Evolutionary conservation across 2,113 vertebrate species (phyloP), one percentile per base, ranked within the genome.

Genomic region (Nannobrachium achirus): DNA sequence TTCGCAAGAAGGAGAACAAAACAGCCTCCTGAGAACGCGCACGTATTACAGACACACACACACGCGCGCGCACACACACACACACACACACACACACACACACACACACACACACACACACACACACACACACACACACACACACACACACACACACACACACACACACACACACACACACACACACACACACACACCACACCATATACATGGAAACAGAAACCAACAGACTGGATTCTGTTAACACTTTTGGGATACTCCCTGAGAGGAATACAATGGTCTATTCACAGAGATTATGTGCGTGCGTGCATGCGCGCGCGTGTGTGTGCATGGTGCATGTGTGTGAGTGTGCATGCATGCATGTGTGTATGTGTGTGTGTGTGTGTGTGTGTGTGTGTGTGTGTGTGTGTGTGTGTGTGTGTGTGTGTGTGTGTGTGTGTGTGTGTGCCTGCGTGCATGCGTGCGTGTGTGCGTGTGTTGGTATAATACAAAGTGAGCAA

Each of bases 1-100:
- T 73, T 71, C 11, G 70, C 7, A 19, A 56, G 53, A 42, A 56
- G 7, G 69, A 67, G 74, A 72, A 80, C 69, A 72, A 82, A 77
- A 78, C 69, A 75, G 76, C 76, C 57, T 71, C 63, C 73, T 56
- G 53, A 77, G 73, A 14, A 69, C 51, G 20, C 0, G 8, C 49
- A 1, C 66, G 45, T 6, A n/a, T n/a, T n/a, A n/a, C n/a, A 57
- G 50, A 15, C 56, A 41, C 42, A 39, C 78, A 5, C 20, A 18
- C 9, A 14, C 10, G 8, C 33, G 10, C 42, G 10, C 42, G 10
- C 15, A 52, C 50, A 15, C 14, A 52, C n/a, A 55, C n/a, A 40
- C 25, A 40, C 56, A 9, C 38, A 40, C 44, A 11, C 44, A 10
- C 51, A 19, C 10, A 3, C 16, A 15, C 4, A 20, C 42, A 16